These are phyloP conservation scores for Pseudolycoriella hygida DNA, from an alignment of 2,888 invertebrate genomes.

Conservation along the genomic window DNA sequence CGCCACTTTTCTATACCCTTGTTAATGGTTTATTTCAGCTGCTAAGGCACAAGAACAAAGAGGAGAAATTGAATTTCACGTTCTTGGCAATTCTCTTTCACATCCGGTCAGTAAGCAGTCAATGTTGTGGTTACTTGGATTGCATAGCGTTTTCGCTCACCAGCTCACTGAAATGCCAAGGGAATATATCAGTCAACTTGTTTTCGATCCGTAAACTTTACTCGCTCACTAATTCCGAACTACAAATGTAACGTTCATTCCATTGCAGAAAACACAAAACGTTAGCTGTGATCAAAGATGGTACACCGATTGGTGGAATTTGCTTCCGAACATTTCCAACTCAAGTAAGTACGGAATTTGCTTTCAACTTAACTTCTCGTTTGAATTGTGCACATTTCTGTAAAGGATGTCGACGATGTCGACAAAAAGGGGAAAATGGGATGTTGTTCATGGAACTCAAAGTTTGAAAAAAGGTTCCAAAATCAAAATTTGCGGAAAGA, in stretches of 20 bases:
- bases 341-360: slow-evolving; percentile 32
- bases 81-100: slow-evolving; percentile 83
- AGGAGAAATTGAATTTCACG: slow-evolving; percentile 82
- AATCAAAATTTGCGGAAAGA: too few species aligned
- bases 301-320: slow-evolving; percentile 90
- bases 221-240: slow-evolving; percentile 1
- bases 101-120: slow-evolving; percentile 75
- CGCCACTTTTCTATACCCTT: too few species aligned
- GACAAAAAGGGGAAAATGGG: too few species aligned
- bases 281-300: slow-evolving; percentile 75
- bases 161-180: slow-evolving; percentile 95
- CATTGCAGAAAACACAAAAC: slow-evolving; percentile 78
- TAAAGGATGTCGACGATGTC: too few species aligned
- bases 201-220: slow-evolving; percentile 73
- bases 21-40: too few species aligned
- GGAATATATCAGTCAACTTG: slow-evolving; percentile 87
- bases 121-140: slow-evolving; percentile 66
- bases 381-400: too few species aligned
- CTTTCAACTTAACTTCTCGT: too few species aligned
- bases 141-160: slow-evolving; percentile 89
- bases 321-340: slow-evolving; percentile 89
- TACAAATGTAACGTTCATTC: neutral
- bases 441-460: too few species aligned
- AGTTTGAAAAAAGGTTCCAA: too few species aligned
- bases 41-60: slow-evolving; percentile 79